Base-by-base conservation (phyloP, 1,140 invertebrate genomes). In the Drosophila kurseongensis region DNA sequence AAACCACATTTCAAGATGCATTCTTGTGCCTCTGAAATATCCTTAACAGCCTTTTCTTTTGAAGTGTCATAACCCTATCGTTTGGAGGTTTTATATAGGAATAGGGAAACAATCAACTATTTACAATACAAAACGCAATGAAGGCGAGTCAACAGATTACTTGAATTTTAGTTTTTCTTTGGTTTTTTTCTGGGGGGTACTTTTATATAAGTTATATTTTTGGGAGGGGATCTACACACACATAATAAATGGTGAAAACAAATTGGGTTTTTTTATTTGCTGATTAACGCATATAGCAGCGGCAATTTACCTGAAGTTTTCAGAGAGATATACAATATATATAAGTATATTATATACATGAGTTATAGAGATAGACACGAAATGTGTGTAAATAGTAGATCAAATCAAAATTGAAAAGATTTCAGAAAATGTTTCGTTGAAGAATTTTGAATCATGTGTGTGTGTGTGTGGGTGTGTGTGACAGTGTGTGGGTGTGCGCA, bases 291-390 rank as follows among this genome's bases (percentile, higher is more conserved):
- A 66, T 86, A 78, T 54, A 71, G 52, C 65, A 72, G 80, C 78
- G 58, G 61, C 67, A 88, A 86, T 88, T 86, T 86, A 86, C 82
- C 82, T 86, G 82, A 73, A 76, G 75, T 68, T 68, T 83, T 75
- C 42, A 58, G 51, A 71, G 48, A 55, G 14, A 38, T 69, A 58
- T 41, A 57, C 27, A 56, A 47, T 42, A 71, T 42, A 72, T 75
- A 63, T 45, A 65, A 51, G 58, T 66, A 63, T 58, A 42, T 54
- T 60, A 69, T 56, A 56, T 29, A 71, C 27, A 44, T 16, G n/a
- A 44, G 12, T 57, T n/a, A 61, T 42, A 52, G 16, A 48, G 13
- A 51, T 23, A 52, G 57, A 74, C 41, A 62, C 52, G 44, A 32
- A 9, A 63, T 54, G 51, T 63, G 67, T 32, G 61, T 51, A 32